Evolutionary conservation across 2,113 vertebrate genomes (phyloP), one percentile per base, ranked within the genome.

Genomic region (Mustela nigripes): DNA sequence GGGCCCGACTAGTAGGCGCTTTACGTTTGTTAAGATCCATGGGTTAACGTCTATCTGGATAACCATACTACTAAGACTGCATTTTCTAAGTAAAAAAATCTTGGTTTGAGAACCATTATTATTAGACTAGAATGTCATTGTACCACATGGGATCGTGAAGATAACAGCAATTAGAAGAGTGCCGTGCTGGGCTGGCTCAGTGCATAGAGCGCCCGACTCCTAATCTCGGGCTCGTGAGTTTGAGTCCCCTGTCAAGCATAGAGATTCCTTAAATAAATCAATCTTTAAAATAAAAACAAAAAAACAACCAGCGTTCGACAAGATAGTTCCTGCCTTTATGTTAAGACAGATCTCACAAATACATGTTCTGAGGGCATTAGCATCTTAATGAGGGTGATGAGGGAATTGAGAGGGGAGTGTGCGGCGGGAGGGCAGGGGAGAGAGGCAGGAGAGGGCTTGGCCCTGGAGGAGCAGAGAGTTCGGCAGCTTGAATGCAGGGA

Each of bases 41-140:
- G 31, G 24, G 36, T 76, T 62, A 53, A 58, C 18, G 36, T 89
- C 65, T 63, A 0, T 56, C 56, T 92, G 74, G 76, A 28, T 87
- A 60, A 60, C 45, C 4, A 5, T 65, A 16, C 53, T 60, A 14
- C 36, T 18, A 10, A 91, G 76, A 48, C 39, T 78, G 56, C 45
- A 4, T 45, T 97, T 95, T 81, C 65, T 71, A 89, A 56, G 50
- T 69, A 73, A 86, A 92, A 22, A 28, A 92, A 26, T 71, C 53
- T 73, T n/a, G 39, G 24, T 24, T 91, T 91, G 71, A 92, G 45
- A 85, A 82, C 62, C 48, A 26, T 82, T 73, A 53, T 31, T 56
- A 53, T 31, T 56, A 26, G 36, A 33, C 82, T 45, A 94, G 58
- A 83, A 84, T 53, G 45, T 62, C 11, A 4, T 1, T 26, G 2